These are phyloP conservation scores for Lepisosteus oculatus DNA, from an alignment of 2,113 vertebrate genomes.

Conservation along the genomic window DNA sequence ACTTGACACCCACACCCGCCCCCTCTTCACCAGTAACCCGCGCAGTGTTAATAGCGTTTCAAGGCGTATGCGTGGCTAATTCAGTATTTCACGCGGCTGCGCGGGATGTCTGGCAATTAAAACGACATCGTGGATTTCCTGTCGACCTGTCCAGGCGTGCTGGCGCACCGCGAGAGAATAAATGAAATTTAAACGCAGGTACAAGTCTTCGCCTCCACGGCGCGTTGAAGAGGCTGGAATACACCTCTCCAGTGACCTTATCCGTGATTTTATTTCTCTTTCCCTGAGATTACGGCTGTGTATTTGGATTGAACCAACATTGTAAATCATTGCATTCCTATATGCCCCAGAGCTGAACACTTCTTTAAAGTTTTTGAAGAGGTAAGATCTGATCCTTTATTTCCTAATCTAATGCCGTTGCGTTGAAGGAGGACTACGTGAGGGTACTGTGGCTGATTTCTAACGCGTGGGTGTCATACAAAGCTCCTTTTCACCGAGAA, in stretches of 20 bases:
- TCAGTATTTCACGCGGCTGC: background rate
- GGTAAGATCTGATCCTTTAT: background rate
- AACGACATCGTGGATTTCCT: constrained; percentile 8
- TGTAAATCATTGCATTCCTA: background rate
- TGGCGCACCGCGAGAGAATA: background rate
- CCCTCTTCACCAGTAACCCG: constrained; percentile 11
- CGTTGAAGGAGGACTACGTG: too few relatives aligned
- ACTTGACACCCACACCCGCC: background rate
- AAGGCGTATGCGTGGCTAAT: background rate
- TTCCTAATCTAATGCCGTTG: too few relatives aligned
- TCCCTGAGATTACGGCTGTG: background rate
- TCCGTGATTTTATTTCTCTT: background rate
- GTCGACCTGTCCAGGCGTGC: constrained; percentile 3
- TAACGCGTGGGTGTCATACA: too few relatives aligned
- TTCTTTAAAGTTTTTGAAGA: constrained; percentile 11
- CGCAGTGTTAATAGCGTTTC: constrained; percentile 1
- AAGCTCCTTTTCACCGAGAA: too few relatives aligned
- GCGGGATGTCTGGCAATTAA: constrained; percentile 8
- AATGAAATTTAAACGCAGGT: constrained; percentile 4
- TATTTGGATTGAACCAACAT: background rate
- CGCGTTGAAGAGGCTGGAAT: background rate
- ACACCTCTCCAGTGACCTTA: background rate
- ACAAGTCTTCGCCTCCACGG: background rate
- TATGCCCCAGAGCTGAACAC: background rate
- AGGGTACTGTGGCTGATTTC: too few relatives aligned